Evolutionary conservation across 2,797 vertebrate species (phyloP), one percentile per base, ranked within the genome.

Genomic region (Sylvia borin): DNA sequence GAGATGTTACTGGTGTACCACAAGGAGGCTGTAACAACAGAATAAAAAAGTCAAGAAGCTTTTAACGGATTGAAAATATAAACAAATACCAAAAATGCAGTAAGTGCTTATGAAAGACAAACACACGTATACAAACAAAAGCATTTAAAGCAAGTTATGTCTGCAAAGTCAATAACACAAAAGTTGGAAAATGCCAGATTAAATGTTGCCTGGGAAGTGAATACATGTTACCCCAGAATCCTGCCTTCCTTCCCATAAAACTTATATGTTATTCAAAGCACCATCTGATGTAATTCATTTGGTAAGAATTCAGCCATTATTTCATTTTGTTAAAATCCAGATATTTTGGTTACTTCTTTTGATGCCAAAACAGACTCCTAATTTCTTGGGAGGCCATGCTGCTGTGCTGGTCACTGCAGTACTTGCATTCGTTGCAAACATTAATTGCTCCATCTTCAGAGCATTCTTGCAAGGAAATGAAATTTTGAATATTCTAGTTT

Each of bases 151-250:
- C 29, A 66, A 83, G 27, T 86, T 93, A 85, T 36, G 38, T 71
- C 83, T 95, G 71, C 76, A 93, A 90, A 92, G 73, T 74, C 51
- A 72, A 0, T 78, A 70, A 34, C 74, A 82, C 29, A 43, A 34
- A 86, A 90, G 13, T 34, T 86, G 72, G 83, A 84, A 68, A 90
- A 92, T 97, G 92, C 88, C 93, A 96, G 91, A 93, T 90, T 88
- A 78, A 92, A 84, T 1, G 85, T 95, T 95, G 90, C 92, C 91
- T 86, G 47, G 47, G 76, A 97, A 93, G 32, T 66, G 50, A 65
- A 40, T 88, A 50, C 11, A 17, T 57, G 5, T 72, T 83, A 24
- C 7, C 74, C 14, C 24, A 60, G 55, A 84, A 43, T 85, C 42
- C 25, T 86, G 4, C 31, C 60, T 90, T 91, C 27, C 55, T 70